These are phyloP conservation scores for Drosophila sp. DNA, from an alignment of 1,140 invertebrate species.

Conservation along the genomic window DNA sequence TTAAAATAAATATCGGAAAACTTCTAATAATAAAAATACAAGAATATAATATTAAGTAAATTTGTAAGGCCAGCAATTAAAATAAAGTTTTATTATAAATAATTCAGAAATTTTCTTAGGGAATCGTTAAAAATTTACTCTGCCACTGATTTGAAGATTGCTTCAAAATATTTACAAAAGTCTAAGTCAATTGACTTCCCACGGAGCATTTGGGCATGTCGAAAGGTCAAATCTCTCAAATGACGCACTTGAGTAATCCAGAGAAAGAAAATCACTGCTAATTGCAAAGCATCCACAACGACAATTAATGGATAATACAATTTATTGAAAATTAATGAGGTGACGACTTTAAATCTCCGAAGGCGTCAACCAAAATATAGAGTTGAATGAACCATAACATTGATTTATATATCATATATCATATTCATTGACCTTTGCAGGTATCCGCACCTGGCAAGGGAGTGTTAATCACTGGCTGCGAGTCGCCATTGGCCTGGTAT, in stretches of 20 bases:
- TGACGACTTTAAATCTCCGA: constrained; percentile 3
- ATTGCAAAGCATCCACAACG: not conserved
- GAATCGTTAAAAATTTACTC: no score
- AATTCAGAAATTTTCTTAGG: no score
- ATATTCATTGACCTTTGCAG: constrained; percentile 84
- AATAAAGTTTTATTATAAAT: no score
- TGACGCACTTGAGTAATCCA: constrained; percentile 1
- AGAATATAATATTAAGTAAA: no score
- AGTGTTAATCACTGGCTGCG: constrained; percentile 93
- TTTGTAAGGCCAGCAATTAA: no score
- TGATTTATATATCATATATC: not conserved
- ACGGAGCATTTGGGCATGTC: not conserved
- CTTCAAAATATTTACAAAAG: no score
- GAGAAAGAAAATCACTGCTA: no score
- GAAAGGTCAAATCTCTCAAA: constrained; percentile 58
- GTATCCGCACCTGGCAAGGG: constrained; percentile 91
- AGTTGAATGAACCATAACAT: constrained; percentile 20
- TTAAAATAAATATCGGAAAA: no score
- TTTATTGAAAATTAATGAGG: constrained; percentile 48
- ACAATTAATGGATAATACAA: constrained; percentile 43
- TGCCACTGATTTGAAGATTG: no score
- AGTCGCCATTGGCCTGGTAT: constrained; percentile 90
- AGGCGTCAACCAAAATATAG: constrained; percentile 7
- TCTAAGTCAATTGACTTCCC: not conserved
- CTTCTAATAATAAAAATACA: no score